phyloP scores from a whole-genome alignment of 2,113 vertebrate genomes.

The Sus scrofa region T2T-Sscrofa CM000815.6:90431501-90432000 shows the following conservation, averaged over 20 bases:
- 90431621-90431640: slow-evolving; percentile 87
- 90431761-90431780: slow-evolving; percentile 77
- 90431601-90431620: slow-evolving; percentile 89
- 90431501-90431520: neutral
- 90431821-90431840: neutral
- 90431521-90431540: slow-evolving; percentile 47
- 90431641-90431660: slow-evolving; percentile 79
- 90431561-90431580: slow-evolving; percentile 86
- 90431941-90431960: neutral
- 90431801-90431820: slow-evolving; percentile 53
- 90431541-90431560: slow-evolving; percentile 85
- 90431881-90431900: fast-evolving
- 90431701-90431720: slow-evolving; percentile 85
- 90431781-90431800: slow-evolving; percentile 73
- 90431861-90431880: neutral
- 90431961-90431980: neutral
- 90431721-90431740: slow-evolving; percentile 84
- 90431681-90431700: slow-evolving; percentile 86
- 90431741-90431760: slow-evolving; percentile 85
- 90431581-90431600: slow-evolving; percentile 87
- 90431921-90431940: fast-evolving
- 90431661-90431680: slow-evolving; percentile 87
- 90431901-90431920: neutral
- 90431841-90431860: fast-evolving
- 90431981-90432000: neutral